Conservation (phyloP, 2,797 vertebrate genomes). For the Protonibea diacanthus region DNA sequence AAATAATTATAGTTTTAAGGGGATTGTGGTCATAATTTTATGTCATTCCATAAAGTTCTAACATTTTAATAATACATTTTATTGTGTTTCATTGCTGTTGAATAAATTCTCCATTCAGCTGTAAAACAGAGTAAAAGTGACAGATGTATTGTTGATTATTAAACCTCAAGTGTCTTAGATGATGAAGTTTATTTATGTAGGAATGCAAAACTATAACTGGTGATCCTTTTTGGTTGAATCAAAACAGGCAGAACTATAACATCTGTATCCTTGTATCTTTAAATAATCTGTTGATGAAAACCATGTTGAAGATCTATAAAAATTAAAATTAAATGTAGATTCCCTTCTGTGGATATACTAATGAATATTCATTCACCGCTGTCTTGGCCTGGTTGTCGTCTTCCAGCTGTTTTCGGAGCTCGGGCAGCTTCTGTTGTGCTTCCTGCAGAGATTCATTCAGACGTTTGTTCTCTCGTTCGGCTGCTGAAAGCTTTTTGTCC, state of each 20-base stretch:
- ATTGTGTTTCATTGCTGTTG: too few relatives aligned
- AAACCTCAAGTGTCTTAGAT: too few relatives aligned
- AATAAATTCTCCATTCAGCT: too few relatives aligned
- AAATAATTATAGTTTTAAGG: too few relatives aligned
- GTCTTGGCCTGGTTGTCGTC: background rate
- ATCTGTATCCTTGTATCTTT: too few relatives aligned
- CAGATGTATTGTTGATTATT: too few relatives aligned
- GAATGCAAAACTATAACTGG: too few relatives aligned
- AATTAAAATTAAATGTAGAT: background rate
- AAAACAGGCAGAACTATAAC: too few relatives aligned
- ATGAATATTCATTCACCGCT: conserved; percentile 30
- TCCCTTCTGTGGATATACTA: background rate
- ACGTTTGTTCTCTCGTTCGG: conserved; percentile 37
- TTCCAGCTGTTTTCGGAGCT: conserved; percentile 29
- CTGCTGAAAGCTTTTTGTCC: background rate
- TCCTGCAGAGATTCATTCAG: conserved; percentile 38
- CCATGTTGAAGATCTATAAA: background rate
- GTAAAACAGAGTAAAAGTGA: too few relatives aligned
- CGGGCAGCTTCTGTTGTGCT: background rate
- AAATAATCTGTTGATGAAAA: background rate
- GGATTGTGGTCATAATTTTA: background rate
- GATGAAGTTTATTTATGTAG: too few relatives aligned
- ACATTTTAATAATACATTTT: background rate
- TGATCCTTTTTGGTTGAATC: too few relatives aligned
- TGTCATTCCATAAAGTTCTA: too few relatives aligned